A percentile compares a stretch with the other conserved stretches of the same genome.
Conservation (phyloP, 1,140 invertebrate species). For the Campoletis sonorensis region DNA sequence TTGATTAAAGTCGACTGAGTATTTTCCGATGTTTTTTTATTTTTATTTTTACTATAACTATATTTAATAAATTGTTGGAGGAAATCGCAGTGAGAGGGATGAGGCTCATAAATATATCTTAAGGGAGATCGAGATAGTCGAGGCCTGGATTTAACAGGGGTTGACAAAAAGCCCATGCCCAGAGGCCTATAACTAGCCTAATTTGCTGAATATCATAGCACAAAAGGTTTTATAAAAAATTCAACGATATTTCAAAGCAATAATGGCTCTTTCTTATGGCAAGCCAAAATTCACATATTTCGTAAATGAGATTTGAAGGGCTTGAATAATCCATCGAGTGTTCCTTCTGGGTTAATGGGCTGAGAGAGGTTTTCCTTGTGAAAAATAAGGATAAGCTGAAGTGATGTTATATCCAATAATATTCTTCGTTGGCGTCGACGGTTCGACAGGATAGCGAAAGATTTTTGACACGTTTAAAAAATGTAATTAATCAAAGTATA, state of each 20-base stretch:
- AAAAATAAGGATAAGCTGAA: not conserved
- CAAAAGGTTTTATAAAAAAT: not conserved
- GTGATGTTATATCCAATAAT: conserved; percentile 20
- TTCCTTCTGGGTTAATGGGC: conserved; percentile 11
- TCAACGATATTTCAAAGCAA: not conserved
- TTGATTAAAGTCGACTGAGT: too few relatives aligned
- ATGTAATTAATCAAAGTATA: conserved; percentile 29
- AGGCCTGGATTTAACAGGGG: too few relatives aligned
- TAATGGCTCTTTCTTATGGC: too few relatives aligned
- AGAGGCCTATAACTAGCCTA: too few relatives aligned
- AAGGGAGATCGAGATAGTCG: too few relatives aligned
- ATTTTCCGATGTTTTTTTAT: too few relatives aligned
- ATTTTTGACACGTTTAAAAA: conserved; percentile 10
- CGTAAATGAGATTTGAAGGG: not conserved
- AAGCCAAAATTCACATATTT: not conserved
- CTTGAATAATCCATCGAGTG: conserved; percentile 35
- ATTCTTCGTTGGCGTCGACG: conserved; percentile 7
- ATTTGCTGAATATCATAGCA: too few relatives aligned
- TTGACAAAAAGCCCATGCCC: too few relatives aligned
- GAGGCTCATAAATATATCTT: too few relatives aligned
- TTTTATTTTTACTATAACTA: too few relatives aligned
- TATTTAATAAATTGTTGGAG: too few relatives aligned
- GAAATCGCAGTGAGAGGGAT: too few relatives aligned
- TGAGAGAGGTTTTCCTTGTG: conserved; percentile 17
- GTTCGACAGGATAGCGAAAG: conserved; percentile 3